Conservation (phyloP, 30 jellyfish, hydroid and myxozoan species). For the Phacellophora camtschatica region DNA sequence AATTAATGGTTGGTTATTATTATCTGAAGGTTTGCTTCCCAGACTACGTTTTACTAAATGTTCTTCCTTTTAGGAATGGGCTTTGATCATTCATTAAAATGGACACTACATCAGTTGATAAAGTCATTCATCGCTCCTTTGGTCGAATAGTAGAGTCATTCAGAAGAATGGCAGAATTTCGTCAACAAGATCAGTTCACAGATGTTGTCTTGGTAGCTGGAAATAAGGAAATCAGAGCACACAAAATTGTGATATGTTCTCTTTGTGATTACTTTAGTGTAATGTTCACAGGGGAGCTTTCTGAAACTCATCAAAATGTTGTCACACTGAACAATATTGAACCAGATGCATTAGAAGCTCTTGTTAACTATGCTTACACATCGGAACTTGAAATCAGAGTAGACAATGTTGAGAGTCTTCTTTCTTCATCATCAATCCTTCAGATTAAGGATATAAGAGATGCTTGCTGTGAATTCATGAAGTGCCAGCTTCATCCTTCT, state of each 20-base stretch:
- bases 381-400: conserved; percentile 82
- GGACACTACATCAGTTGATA: conserved; percentile 77
- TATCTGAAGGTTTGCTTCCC: too few relatives aligned
- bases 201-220: conserved; percentile 89
- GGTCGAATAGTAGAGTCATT: conserved; percentile 50
- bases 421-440: conserved; percentile 86
- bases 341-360: conserved; percentile 90
- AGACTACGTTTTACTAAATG: too few relatives aligned
- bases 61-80: not conserved
- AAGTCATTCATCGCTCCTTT: conserved; percentile 56
- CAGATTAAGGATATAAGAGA: conserved; percentile 78
- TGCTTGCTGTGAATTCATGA: conserved; percentile 94
- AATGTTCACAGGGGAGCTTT: conserved; percentile 83
- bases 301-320: conserved; percentile 81
- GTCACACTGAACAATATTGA: conserved; percentile 85
- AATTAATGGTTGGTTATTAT: too few relatives aligned
- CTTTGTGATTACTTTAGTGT: conserved; percentile 87
- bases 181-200: conserved; percentile 71
- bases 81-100: not conserved
- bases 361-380: conserved; percentile 81
- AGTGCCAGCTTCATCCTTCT: conserved; percentile 89
- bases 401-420: conserved; percentile 88
- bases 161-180: conserved; percentile 77
- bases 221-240: conserved; percentile 74
- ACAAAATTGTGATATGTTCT: conserved; percentile 83